Evolutionary conservation across 2,888 invertebrate species (phyloP), one percentile per base, ranked within the genome.

Genomic region (Hirtodrosophila cameraria): DNA sequence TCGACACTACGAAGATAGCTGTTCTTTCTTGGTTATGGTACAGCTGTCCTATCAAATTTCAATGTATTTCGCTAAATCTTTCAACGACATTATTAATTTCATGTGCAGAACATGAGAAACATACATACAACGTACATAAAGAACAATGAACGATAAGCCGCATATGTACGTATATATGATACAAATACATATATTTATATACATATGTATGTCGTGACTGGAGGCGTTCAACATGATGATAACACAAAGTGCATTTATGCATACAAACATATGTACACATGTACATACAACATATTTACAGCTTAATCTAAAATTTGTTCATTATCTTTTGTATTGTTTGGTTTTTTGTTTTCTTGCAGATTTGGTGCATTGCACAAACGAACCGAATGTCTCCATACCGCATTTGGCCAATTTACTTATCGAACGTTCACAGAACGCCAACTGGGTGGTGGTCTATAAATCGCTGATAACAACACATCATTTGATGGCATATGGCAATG

Each of bases 391-490:
- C 69, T 99, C 99, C 73, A 99, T 99, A 92, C 99, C 99, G 88
- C 98, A 99, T 92, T 93, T 99, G 92, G 99, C 99, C 70, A 99
- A 99, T 93, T 93, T 99, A 88, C 94, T 99, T 89, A 97, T 99
- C 89, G 99, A 99, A 92, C 93, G 99, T 88, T 98, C 99, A 76
- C 99, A 99, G 92, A 97, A 98, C 92, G 94, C 96, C 83, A 98
- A 97, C 91, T 99, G 99, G 99, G 97, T 99, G 76, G 99, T 99
- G 68, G 99, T 99, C 63, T 99, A 97, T 92, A 99, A 99, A 92
- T 95, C 99, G 48, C 94, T 99, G 79, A 97, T 99, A 89, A 99
- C 99, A 62, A 97, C 98, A 73, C 99, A 99, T 92, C 99, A 99
- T 92, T 94, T 99, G 92, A 97, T 99, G 94, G 99, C 99, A 90